These are phyloP conservation scores for Drosophila anomalata DNA, from an alignment of 2,888 invertebrate genomes.

Conservation along the genomic window DNA sequence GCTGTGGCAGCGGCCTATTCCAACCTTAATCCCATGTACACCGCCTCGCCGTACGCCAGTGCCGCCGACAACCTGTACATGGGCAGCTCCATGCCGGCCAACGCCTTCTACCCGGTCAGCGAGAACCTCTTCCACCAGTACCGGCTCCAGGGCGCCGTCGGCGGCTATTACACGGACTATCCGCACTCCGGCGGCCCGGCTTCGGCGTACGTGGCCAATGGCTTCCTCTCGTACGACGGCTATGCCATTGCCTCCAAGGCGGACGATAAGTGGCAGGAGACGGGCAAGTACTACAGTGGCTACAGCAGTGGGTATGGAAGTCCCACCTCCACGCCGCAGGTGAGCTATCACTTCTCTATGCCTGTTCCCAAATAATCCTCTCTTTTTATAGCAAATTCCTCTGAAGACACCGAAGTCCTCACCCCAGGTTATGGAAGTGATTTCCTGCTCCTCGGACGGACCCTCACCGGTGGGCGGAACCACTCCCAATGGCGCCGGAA, in stretches of 20 bases:
- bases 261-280: constrained; percentile 84
- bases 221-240: constrained; percentile 88
- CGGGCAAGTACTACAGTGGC: constrained; percentile 85
- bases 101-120: constrained; percentile 89
- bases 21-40: constrained; percentile 90
- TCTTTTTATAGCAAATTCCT: constrained; percentile 75
- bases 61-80: constrained; percentile 86
- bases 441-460: constrained; percentile 84
- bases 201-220: constrained; percentile 90
- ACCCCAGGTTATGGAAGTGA: constrained; percentile 84
- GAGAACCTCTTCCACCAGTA: constrained; percentile 96
- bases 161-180: constrained; percentile 92
- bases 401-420: constrained; percentile 84
- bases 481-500: constrained; percentile 62
- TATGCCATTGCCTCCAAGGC: constrained; percentile 85
- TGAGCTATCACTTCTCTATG: constrained; percentile 42
- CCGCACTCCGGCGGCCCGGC: constrained; percentile 87
- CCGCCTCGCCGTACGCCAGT: constrained; percentile 90
- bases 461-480: constrained; percentile 81
- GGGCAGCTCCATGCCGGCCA: constrained; percentile 86
- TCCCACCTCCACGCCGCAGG: constrained; percentile 83
- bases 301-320: constrained; percentile 84
- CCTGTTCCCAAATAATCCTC: not conserved
- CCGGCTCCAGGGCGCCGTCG: constrained; percentile 89
- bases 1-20: constrained; percentile 91